These are phyloP conservation scores for Actinemys pallida DNA, from an alignment of 2,113 vertebrate species.

Conservation along the genomic window DNA sequence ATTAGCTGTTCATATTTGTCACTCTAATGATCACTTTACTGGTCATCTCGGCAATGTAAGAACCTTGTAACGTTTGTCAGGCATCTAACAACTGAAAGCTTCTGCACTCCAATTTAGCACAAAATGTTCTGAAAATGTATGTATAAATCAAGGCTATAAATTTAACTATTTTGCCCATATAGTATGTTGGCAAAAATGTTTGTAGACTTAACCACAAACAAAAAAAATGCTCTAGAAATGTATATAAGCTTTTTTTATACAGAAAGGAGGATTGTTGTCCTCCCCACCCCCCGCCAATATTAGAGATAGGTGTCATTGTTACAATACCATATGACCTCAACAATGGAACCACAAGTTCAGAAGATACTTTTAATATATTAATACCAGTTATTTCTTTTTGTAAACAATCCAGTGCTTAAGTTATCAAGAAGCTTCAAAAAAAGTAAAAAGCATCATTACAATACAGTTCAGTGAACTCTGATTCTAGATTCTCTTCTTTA, in stretches of 20 bases:
- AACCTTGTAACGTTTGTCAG: not conserved
- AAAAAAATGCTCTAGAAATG: not conserved
- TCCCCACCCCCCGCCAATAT: accelerated
- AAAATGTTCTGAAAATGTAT: not conserved
- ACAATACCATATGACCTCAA: no score
- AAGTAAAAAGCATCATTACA: no score
- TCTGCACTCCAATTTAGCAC: not conserved
- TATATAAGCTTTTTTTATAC: not conserved
- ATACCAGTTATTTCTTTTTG: no score
- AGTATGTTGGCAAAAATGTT: no score
- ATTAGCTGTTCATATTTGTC: not conserved
- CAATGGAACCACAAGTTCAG: no score
- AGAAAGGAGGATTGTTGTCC: not conserved
- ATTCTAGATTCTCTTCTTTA: no score
- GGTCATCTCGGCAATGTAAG: not conserved
- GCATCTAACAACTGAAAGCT: not conserved
- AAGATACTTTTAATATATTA: no score
- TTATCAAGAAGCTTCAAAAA: no score
- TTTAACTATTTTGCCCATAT: not conserved
- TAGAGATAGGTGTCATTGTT: no score
- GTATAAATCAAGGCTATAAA: not conserved
- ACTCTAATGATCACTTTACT: not conserved
- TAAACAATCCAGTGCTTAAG: no score
- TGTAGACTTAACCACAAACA: no score
- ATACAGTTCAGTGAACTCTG: no score